A percentile compares a stretch with the other conserved stretches of the same genome.
phyloP scores from a whole-genome alignment of 2,113 vertebrate species.

The Elachura formosa region DNA sequence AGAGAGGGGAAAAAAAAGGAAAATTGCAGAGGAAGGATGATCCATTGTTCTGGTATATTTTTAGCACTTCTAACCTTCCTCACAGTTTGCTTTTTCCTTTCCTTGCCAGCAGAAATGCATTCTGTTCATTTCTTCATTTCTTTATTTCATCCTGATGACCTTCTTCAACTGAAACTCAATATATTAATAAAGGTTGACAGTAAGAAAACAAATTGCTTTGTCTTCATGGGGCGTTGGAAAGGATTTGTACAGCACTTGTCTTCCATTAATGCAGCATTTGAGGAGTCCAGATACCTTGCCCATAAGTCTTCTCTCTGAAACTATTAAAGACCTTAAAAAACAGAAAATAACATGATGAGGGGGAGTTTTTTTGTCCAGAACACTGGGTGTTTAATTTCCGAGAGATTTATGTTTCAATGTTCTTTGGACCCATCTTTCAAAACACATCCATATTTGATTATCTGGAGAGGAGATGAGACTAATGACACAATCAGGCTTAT shows the following conservation, averaged over 20 bases:
- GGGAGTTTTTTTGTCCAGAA: neutral
- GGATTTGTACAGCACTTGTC: conserved; percentile 20
- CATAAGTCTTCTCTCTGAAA: neutral
- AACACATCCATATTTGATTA: conserved; percentile 56
- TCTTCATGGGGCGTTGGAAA: neutral
- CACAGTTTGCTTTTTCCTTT: conserved; percentile 7
- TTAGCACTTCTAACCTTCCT: conserved; percentile 26
- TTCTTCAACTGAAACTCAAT: conserved; percentile 17
- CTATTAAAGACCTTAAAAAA: neutral
- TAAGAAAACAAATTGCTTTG: conserved; percentile 31
- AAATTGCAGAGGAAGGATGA: neutral
- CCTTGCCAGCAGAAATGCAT: conserved; percentile 35
- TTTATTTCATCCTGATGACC: conserved; percentile 23
- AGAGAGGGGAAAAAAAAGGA: neutral
- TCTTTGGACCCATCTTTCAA: conserved; percentile 62
- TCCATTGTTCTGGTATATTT: conserved; percentile 30
- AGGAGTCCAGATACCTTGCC: conserved; percentile 11
- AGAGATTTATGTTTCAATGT: conserved; percentile 54
- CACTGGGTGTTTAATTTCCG: neutral
- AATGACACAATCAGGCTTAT: conserved; percentile 59
- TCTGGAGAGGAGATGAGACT: conserved; percentile 35
- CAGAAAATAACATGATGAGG: neutral
- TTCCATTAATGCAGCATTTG: conserved; percentile 24
- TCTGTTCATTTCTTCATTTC: neutral
- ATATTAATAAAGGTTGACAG: conserved; percentile 27